phyloP scores from a whole-genome alignment of 2,113 vertebrate genomes.

The Nothoprocta perdicaria region DNA sequence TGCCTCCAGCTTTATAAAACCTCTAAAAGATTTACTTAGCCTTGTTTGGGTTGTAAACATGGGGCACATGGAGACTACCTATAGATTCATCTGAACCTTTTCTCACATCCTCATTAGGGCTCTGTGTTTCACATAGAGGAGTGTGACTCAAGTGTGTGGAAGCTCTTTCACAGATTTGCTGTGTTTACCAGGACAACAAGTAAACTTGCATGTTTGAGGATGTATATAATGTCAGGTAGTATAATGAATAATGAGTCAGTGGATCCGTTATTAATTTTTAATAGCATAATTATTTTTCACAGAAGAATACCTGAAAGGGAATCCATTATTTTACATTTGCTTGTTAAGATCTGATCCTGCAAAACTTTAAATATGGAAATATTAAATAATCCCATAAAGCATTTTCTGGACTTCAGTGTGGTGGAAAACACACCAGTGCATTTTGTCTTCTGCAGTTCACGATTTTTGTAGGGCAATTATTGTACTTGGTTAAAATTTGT shows the following conservation, averaged over 20 bases:
- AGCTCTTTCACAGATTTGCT: neutral
- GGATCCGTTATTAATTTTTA: neutral
- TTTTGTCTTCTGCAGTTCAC: neutral
- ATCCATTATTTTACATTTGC: neutral
- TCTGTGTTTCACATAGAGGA: neutral
- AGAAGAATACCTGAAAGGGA: neutral
- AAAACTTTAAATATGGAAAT: neutral
- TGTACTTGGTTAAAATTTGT: neutral
- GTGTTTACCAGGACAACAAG: neutral
- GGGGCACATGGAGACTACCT: neutral
- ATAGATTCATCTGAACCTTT: neutral
- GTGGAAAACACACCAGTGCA: neutral
- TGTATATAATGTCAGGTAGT: neutral
- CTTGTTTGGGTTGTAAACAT: neutral
- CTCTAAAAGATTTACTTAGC: neutral
- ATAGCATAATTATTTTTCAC: neutral
- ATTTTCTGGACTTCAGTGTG: neutral
- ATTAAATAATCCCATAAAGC: neutral
- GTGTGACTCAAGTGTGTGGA: neutral
- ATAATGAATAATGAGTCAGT: neutral
- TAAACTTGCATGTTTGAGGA: neutral
- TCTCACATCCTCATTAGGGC: neutral
- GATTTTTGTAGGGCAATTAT: neutral
- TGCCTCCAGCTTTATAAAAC: neutral
- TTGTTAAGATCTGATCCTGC: neutral